Evolutionary conservation across 2,113 vertebrate species (phyloP), one percentile per base, ranked within the genome.

Genomic region (Macrotis lagotis): DNA sequence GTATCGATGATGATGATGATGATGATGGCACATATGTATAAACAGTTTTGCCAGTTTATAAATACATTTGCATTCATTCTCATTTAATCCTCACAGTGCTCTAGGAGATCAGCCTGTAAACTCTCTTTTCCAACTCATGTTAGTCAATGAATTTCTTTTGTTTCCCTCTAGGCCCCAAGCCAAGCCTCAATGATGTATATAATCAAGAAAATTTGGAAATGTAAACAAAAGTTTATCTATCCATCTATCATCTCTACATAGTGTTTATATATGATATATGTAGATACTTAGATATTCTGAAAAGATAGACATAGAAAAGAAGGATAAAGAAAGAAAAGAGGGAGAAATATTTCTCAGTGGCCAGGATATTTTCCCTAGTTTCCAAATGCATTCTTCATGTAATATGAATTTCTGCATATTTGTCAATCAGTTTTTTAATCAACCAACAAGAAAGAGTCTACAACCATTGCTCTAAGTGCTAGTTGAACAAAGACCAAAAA

Each of bases 21-120:
- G 47, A 74, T 74, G 95, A 47, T 92, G 93, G 89, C 2, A 95
- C 66, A 53, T 50, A 55, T 93, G 92, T 91, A 94, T 90, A 90
- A 51, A 48, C 25, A 83, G 48, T 91, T 88, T 96, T 53, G 37
- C 90, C 47, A 51, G 53, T 94, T 97, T 96, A 95, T 95, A 94
- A 97, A 91, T 3, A 0, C 92, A 48, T 47, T 96, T 90, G 51
- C 0, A 1, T 50, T 88, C 91, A 90, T 96, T 97, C 96, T 90
- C 93, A 90, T 98, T 96, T 97, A 96, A 97, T 96, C 92, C 88
- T 97, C 50, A 31, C 59, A 91, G 22, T 51, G 59, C 53, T 91
- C 91, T 95, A 89, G n/a, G 93, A 96, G 50, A 55, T 90, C 95
- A 94, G 74, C 91, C 95, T 94, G 74, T 90, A 44, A 52, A 89